A percentile compares a stretch with the other conserved stretches of the same genome.
Conservation (phyloP, 2,113 vertebrate species). For the Onychostoma macrolepis region DNA sequence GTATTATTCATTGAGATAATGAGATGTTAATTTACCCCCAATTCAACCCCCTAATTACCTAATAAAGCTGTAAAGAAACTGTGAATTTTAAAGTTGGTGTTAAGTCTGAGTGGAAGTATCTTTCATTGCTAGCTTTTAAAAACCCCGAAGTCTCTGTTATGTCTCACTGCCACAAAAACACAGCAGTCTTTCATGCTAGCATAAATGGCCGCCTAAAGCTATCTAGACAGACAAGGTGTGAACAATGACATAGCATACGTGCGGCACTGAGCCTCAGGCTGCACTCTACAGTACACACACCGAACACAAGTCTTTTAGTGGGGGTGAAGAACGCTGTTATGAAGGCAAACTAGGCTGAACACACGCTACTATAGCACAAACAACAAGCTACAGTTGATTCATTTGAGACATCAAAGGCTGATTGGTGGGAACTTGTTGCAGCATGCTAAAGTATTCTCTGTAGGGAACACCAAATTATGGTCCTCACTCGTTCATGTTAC, state of each 20-base stretch:
- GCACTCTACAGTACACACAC: conserved; percentile 21
- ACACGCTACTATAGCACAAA: conserved; percentile 9
- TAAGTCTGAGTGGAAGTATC: neutral
- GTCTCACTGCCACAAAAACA: neutral
- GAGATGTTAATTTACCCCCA: neutral
- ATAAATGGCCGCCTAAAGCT: conserved; percentile 28
- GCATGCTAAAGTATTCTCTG: conserved; percentile 27
- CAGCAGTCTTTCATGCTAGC: neutral
- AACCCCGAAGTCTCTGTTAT: neutral
- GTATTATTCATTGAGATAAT: neutral
- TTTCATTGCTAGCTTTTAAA: conserved; percentile 26
- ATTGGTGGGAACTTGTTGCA: conserved; percentile 32
- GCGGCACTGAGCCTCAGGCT: conserved; percentile 25
- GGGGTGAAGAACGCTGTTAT: neutral
- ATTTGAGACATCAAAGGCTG: neutral
- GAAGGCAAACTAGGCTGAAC: conserved; percentile 7
- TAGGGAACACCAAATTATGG: conserved; percentile 20
- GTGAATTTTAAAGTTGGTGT: neutral
- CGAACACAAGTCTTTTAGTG: conserved; percentile 16
- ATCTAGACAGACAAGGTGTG: conserved; percentile 38
- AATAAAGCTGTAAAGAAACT: neutral
- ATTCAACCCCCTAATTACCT: neutral
- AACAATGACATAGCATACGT: conserved; percentile 28
- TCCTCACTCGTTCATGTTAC: neutral
- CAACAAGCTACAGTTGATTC: neutral